Conservation (phyloP, 2,888 invertebrate genomes). For the Mesorhabditis spiculigera region DNA sequence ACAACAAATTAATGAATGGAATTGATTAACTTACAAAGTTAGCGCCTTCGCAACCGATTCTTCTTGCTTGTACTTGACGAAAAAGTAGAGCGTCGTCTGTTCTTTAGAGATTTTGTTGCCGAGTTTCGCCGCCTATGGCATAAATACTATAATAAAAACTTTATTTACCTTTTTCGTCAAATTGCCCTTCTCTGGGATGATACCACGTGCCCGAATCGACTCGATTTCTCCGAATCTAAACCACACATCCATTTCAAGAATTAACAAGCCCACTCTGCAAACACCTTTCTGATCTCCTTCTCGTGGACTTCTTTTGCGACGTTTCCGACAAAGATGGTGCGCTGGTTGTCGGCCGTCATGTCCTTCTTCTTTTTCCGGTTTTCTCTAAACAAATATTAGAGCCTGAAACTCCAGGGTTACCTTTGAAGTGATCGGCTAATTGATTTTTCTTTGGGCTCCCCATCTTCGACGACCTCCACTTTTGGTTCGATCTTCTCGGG, state of each 20-base stretch:
- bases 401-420: no score
- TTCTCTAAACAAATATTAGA: constrained; percentile 14
- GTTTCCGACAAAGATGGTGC: constrained; percentile 34
- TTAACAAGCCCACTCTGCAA: constrained; percentile 16
- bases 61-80: constrained; percentile 26
- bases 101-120: constrained; percentile 26
- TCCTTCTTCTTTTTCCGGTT: constrained; percentile 22
- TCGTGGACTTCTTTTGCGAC: constrained; percentile 27
- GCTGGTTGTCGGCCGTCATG: constrained; percentile 21
- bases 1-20: constrained; percentile 5
- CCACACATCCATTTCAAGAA: background rate
- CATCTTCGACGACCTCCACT: no score
- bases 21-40: constrained; percentile 18
- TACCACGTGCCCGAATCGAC: constrained; percentile 26
- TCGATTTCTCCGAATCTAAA: constrained; percentile 13
- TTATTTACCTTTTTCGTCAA: constrained; percentile 22
- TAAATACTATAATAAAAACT: background rate
- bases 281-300: constrained; percentile 23
- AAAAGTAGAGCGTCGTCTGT: constrained; percentile 29
- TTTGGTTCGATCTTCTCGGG: no score
- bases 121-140: constrained; percentile 15
- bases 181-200: constrained; percentile 27
- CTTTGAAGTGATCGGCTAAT: no score
- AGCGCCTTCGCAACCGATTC: constrained; percentile 28
- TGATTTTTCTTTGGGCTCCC: no score